Evolutionary conservation across 1,140 invertebrate genomes (phyloP), one percentile per base, ranked within the genome.

Genomic region (Euwallacea fornicatus): DNA sequence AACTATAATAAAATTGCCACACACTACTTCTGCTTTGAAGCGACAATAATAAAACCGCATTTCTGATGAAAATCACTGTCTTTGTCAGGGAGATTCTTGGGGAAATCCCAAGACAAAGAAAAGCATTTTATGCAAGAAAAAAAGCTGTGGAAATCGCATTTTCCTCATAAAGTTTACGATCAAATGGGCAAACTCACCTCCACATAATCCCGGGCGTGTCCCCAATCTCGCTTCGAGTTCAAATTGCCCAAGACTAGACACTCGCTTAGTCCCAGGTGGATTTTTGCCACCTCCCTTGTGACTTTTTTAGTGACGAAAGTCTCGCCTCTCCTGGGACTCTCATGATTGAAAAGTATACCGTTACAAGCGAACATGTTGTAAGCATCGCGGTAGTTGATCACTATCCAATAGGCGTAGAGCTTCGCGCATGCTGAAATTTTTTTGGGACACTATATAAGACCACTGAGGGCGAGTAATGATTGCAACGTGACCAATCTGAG

Each of bases 301-400:
- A 99, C 98, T 86, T 99, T 99, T 72, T 98, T 87, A 0, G 98
- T 99, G 0, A 99, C 98, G 86, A 99, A 99, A 78, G 94, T 99
- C 84, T 99, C 97, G 73, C 97, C 98, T 81, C 98, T 85, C 71
- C 98, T 84, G 2, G 98, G 98, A 83, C 96, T 98, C 85, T 99
- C 98, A 81, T 99, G 98, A 84, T 99, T 99, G 81, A 99, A 99
- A 3, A 99, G 85, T 74, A 99, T 97, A 0, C 98, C 98, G 85
- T 99, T 99, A 76, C 95, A 98, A 1, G 97, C 96, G 84, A 92
- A 99, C 91, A 99, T 98, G 66, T 90, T 87, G 80, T 99, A 99
- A 0, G 98, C 97, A 82, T 99, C 98, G 69, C 98, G 86, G 80
- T 99, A 99, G 83, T 99, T 99, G 8, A 97, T 87, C 0, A 98